Percentiles rank a stretch among this genome's conserved stretches.
Evolutionary conservation across 2,888 invertebrate genomes (phyloP).

Genomic region (Pegoplata infirma): DNA sequence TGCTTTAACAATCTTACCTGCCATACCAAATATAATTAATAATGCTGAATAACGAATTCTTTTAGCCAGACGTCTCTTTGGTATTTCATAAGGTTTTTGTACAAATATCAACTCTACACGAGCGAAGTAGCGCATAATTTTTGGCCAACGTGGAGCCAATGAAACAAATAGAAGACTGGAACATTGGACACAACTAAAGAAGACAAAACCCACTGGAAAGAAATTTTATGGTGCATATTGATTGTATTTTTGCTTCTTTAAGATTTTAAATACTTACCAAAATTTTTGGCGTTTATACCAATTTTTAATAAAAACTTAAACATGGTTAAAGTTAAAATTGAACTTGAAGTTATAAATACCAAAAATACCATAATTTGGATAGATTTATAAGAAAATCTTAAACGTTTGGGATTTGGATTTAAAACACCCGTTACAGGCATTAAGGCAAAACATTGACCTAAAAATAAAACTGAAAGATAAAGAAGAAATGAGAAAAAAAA

Average conservation of each 20-base stretch:
- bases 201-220: constrained; percentile 71
- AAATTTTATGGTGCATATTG: neutral
- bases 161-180: constrained; percentile 71
- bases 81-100: constrained; percentile 70
- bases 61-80: constrained; percentile 66
- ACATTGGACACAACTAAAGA: constrained; percentile 70
- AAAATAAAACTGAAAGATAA: constrained; percentile 76
- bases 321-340: constrained; percentile 64
- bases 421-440: constrained; percentile 79
- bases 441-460: constrained; percentile 80
- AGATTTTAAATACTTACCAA: too few relatives aligned
- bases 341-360: constrained; percentile 66
- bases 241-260: too few relatives aligned
- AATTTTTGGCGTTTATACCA: constrained; percentile 75
- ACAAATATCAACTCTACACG: constrained; percentile 72
- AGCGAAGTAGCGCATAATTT: constrained; percentile 73
- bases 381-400: constrained; percentile 71
- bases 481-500: neutral
- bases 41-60: constrained; percentile 70
- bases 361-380: constrained; percentile 66
- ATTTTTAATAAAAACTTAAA: constrained; percentile 65
- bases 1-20: constrained; percentile 64
- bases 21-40: constrained; percentile 68
- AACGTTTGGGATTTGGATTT: constrained; percentile 73
- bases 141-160: constrained; percentile 73